Evolutionary conservation across 2,113 vertebrate species (phyloP), one percentile per base, ranked within the genome.

Genomic region (Pogona vitticeps): DNA sequence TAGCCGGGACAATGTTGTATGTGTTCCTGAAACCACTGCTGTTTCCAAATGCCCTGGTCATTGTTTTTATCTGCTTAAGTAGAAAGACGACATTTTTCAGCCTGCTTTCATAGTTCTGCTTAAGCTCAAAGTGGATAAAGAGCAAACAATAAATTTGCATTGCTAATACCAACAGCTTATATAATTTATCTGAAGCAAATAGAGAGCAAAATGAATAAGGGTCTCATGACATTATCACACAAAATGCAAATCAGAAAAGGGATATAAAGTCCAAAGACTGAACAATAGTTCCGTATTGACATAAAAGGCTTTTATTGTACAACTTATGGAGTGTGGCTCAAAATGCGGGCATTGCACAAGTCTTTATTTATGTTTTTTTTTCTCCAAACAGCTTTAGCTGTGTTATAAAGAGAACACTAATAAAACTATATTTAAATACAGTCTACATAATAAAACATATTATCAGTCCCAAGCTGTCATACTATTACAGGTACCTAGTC

Each of bases 181-280:
- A 2, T 86, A 61, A 72, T 86, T 88, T 89, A 77, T 59, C 75
- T 84, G 86, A 88, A 71, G 52, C 46, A 91, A 91, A 91, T 0
- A 10, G 88, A 0, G 20, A 2, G 10, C 3, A 75, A 80, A 63
- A 76, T 78, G 63, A 78, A 23, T 88, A 76, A 83, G 13, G 1
- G 5, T 63, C 72, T 86, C 5, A 18, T 77, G 52, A 76, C 84
- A n/a, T 83, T 86, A 84, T 56, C 56, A 82, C 61, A 58, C 52
- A 88, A 52, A 91, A 92, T 65, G 85, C 9, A 90, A 88, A 91
- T 90, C 80, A 86, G 10, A 56, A 72, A 82, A 46, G 71, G 36
- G 89, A 46, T 36, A 80, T 73, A 76, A 91, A 84, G 65, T 46
- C 21, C 33, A 72, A 2, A 36, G 3, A 61, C 58, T 26, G 40